Evolutionary conservation across 2,113 vertebrate species (phyloP).

Genomic region (Leptobrachium leishanense): DNA sequence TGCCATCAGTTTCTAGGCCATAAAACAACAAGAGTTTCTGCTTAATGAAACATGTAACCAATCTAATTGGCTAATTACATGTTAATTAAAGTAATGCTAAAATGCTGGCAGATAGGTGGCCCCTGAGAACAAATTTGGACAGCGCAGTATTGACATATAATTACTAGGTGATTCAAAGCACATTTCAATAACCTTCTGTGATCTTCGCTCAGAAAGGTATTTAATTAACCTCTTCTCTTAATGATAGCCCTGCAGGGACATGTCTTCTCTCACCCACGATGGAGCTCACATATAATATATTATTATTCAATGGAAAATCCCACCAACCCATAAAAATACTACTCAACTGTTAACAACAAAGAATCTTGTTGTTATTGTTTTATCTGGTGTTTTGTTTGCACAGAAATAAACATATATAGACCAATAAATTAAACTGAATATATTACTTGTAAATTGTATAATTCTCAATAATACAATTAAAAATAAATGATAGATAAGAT

Average conservation of each 20-base stretch:
- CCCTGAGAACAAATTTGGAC: background rate
- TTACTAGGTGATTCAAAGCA: slow-evolving; percentile 1
- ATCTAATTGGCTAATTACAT: background rate
- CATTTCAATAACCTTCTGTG: background rate
- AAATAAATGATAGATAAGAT: too few species aligned
- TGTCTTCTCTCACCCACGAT: background rate
- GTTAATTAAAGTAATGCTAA: background rate
- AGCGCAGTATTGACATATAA: background rate
- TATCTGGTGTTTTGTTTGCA: background rate
- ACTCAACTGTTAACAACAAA: background rate
- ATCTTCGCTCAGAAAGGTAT: background rate
- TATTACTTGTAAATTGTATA: too few species aligned
- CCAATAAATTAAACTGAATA: background rate
- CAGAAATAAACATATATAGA: background rate
- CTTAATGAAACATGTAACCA: background rate
- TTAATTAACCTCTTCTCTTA: slow-evolving; percentile 1
- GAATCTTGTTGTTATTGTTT: too few species aligned
- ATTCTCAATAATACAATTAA: too few species aligned
- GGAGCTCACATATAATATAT: background rate
- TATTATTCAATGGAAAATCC: background rate
- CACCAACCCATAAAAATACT: background rate
- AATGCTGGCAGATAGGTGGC: background rate
- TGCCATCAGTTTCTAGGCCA: background rate
- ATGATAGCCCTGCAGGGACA: background rate
- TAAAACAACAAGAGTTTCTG: background rate